These are phyloP conservation scores for Sminthurides aquaticus DNA, from an alignment of 2,888 invertebrate species.

Conservation along the genomic window DNA sequence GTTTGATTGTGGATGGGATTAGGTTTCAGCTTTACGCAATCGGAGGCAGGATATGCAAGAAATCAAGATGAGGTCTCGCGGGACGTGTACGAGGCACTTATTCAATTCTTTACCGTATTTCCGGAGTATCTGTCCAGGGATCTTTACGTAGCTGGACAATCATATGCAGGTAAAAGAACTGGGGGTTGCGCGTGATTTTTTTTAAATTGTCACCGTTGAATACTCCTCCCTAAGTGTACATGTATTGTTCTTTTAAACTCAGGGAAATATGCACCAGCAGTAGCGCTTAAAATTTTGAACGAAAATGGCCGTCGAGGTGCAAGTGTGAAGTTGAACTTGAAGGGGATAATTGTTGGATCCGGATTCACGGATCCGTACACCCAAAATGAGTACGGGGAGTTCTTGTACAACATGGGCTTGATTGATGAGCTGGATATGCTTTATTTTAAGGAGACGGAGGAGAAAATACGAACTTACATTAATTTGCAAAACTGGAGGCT, in stretches of 20 bases:
- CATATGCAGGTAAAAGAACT: slow-evolving; percentile 73
- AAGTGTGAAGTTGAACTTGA: slow-evolving; percentile 39
- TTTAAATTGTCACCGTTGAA: too few species aligned
- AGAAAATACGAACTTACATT: slow-evolving; percentile 30
- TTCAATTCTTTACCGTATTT: slow-evolving; percentile 77
- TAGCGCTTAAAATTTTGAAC: slow-evolving; percentile 45
- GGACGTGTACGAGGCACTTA: slow-evolving; percentile 66
- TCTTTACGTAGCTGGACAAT: slow-evolving; percentile 84
- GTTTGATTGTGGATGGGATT: slow-evolving; percentile 29
- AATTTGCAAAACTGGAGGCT: slow-evolving; percentile 33
- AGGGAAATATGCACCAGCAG: slow-evolving; percentile 51
- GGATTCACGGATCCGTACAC: slow-evolving; percentile 70
- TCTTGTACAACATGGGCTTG: slow-evolving; percentile 69
- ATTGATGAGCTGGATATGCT: slow-evolving; percentile 59
- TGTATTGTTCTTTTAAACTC: too few species aligned
- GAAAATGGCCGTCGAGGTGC: slow-evolving; percentile 33
- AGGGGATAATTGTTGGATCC: slow-evolving; percentile 57
- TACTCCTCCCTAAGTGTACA: too few species aligned
- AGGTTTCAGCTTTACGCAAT: slow-evolving; percentile 80
- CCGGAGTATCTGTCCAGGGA: slow-evolving; percentile 64
- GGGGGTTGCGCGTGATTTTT: slow-evolving; percentile 46
- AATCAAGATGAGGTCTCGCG: slow-evolving; percentile 72
- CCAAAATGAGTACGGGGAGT: slow-evolving; percentile 68
- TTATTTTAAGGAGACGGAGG: slow-evolving; percentile 53
- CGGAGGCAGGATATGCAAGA: slow-evolving; percentile 66